These are phyloP conservation scores for Hyles vespertilio DNA, from an alignment of 1,140 invertebrate species.

Conservation along the genomic window DNA sequence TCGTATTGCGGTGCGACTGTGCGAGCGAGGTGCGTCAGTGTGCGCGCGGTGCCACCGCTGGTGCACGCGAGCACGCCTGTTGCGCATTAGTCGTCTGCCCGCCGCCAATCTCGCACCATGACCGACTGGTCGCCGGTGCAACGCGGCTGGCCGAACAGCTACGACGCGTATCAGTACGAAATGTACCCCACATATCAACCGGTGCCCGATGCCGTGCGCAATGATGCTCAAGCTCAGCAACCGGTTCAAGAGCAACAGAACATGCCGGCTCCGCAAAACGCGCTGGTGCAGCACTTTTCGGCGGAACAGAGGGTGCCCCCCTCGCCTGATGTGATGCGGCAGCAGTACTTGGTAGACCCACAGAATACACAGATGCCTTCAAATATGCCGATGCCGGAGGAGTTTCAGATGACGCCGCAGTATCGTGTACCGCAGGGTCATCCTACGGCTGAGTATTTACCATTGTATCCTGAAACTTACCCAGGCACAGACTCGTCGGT, in stretches of 20 bases:
- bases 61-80: conserved; percentile 41
- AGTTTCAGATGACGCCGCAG: too few relatives aligned
- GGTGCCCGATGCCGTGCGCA: too few relatives aligned
- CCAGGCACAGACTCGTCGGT: too few relatives aligned
- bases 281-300: conserved; percentile 7
- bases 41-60: conserved; percentile 43
- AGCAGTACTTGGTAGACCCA: neutral
- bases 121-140: conserved; percentile 37
- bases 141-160: conserved; percentile 26
- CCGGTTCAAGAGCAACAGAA: neutral
- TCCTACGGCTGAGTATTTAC: too few relatives aligned
- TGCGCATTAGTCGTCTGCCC: conserved; percentile 30
- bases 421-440: too few relatives aligned
- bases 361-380: neutral
- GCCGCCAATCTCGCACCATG: conserved; percentile 30
- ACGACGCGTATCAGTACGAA: conserved; percentile 21
- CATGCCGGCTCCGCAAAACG: conserved; percentile 15
- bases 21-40: conserved; percentile 40
- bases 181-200: conserved; percentile 19
- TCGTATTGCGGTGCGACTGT: conserved; percentile 15
- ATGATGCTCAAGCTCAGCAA: too few relatives aligned
- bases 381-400: neutral
- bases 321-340: conserved; percentile 3
- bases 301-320: conserved; percentile 3
- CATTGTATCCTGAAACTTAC: too few relatives aligned